Base-by-base conservation (phyloP, 2,888 invertebrate genomes). In the Acrocera orbiculus region DNA sequence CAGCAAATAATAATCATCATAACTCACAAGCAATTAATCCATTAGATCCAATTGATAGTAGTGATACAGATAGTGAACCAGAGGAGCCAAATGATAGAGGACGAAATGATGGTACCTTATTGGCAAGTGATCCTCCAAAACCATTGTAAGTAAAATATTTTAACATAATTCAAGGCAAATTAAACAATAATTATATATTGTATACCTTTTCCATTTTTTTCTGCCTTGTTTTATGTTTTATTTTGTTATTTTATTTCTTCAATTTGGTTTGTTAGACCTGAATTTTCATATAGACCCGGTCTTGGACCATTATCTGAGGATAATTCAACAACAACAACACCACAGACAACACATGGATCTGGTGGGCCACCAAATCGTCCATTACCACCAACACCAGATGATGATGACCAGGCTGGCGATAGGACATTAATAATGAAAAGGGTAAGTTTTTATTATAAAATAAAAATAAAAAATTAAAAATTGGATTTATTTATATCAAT, bases 111-210 rank as follows among this genome's bases (percentile, higher is more conserved):
- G 95, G 93, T 41, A 93, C 95, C 3, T 67, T 95, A 35, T 69
- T 92, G 34, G 93, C 93, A 41, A 92, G 92, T 51, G 93, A 95
- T 65, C 92, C 93, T 35, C 90, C 93, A 15, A 85, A 92, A 61
- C 93, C 93, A 49, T 77, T 95, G 90, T 86, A 65, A 80, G 83
- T 76, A 48, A 29, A n/a, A n/a, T 7, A 19, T 19, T 19, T 7
- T 19, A 19, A 19, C 19, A 19, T 19, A 19, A 23, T 11, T n/a
- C n/a, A 23, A n/a, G 6, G 9, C 13, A 26, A 26, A 26, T 5
- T 14, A 27, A 34, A 17, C 16, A 24, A 24, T 9, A 28, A 17
- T 7, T 5, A 11, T n/a, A 30, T 13, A 22, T 24, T 34, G 14
- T 16, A 24, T 24, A 23, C 24, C 24, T 19, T n/a, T 24, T 34